These are phyloP conservation scores for Blera fallax DNA, from an alignment of 2,888 invertebrate genomes.

Conservation along the genomic window DNA sequence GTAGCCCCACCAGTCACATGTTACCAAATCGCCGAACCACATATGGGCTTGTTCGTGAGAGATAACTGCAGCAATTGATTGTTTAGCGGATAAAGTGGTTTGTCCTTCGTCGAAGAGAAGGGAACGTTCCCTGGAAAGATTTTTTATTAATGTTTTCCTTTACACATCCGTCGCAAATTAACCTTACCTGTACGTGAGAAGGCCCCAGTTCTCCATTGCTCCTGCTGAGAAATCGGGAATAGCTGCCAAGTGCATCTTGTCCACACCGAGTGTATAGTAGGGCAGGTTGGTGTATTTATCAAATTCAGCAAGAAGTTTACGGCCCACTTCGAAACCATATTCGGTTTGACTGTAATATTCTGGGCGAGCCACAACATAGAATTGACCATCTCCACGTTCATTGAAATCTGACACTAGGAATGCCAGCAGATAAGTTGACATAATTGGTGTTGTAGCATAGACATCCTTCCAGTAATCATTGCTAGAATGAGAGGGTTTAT, in stretches of 20 bases:
- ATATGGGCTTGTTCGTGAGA: conserved; percentile 84
- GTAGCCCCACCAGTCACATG: conserved; percentile 83
- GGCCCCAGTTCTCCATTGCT: conserved; percentile 97
- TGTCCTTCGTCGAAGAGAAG: conserved; percentile 85
- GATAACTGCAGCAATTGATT: conserved; percentile 84
- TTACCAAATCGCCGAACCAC: conserved; percentile 86
- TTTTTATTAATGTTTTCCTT: background rate
- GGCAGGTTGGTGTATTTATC: conserved; percentile 84
- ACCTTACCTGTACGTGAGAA: conserved; percentile 88
- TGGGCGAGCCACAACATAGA: conserved; percentile 86
- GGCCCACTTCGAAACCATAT: conserved; percentile 86
- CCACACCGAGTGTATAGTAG: conserved; percentile 83
- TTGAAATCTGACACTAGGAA: conserved; percentile 87
- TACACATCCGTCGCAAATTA: background rate
- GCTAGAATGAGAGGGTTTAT: background rate
- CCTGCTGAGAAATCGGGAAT: conserved; percentile 92
- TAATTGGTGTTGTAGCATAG: conserved; percentile 83
- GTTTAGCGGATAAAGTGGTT: conserved; percentile 84
- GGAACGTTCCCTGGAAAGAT: conserved; percentile 87
- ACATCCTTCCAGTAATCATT: conserved; percentile 75
- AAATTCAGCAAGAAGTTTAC: conserved; percentile 82
- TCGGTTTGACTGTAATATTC: conserved; percentile 86
- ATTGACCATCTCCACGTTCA: conserved; percentile 75
- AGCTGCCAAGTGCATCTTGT: conserved; percentile 92
- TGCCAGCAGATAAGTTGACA: conserved; percentile 92